Evolutionary conservation across 2,113 vertebrate species (phyloP), one percentile per base, ranked within the genome.

Genomic region (Cochlearius cochlearius): DNA sequence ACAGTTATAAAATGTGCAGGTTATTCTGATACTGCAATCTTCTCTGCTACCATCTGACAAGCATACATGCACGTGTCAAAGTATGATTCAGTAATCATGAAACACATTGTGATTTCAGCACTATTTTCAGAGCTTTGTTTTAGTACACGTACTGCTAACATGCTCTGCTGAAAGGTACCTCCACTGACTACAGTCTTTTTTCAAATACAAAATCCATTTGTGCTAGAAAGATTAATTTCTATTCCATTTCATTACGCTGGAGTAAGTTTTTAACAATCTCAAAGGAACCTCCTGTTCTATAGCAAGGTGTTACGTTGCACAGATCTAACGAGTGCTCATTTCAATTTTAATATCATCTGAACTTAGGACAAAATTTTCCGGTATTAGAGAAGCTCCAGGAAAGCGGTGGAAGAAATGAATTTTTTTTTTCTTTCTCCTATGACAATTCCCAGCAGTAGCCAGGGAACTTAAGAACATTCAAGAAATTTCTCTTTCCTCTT

Each of bases 41-140:
- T 74, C 15, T 49, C 83, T 68, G 22, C 18, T 47, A 29, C 18
- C 80, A 9, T 17, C 27, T 39, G 49, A 69, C 20, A 73, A 63
- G 55, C 11, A 36, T 2, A 22, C 0, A 1, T 2, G 4, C 18
- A 15, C 0, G 1, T 52, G 21, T 7, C 14, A 26, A 91, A 55
- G 38, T 13, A 27, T 9, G 7, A 66, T 73, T 43, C 23, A 36
- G 26, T 15, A 21, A 39, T 11, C 12, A 36, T 4, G 26, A 64
- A 79, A 64, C 27, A 43, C 25, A 15, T 1, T 19, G 18, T 15
- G 38, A 62, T 74, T 75, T 79, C 43, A 49, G 32, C 12, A 22
- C 34, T 39, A 10, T 34, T 72, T 85, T 30, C 74, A 27, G 30
- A 25, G 0, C 1, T 36, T 50, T 49, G 5, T 69, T 75, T 86